These are phyloP conservation scores for Scolopax bukidnonensis DNA, from an alignment of 2,797 vertebrate species.

Conservation along the genomic window DNA sequence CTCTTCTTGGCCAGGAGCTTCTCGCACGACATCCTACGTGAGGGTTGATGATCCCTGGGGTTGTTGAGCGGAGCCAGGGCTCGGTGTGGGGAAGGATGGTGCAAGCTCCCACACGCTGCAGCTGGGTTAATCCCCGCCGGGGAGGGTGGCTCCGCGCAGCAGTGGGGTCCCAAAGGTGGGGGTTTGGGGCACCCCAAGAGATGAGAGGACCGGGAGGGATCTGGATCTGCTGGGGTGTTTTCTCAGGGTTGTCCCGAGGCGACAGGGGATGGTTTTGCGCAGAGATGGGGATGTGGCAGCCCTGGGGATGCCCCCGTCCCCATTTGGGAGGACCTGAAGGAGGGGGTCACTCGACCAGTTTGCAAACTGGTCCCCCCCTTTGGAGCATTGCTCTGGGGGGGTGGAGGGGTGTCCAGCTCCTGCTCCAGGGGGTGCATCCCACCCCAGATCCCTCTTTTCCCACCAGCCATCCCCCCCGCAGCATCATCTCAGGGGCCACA, in stretches of 20 bases:
- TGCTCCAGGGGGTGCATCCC: not conserved
- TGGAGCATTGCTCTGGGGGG: fast-evolving
- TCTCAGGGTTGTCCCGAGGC: no score
- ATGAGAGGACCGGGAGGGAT: not conserved
- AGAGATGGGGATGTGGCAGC: not conserved
- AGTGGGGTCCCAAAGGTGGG: fast-evolving
- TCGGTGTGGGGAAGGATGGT: not conserved
- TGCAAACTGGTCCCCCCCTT: not conserved
- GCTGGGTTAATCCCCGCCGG: not conserved
- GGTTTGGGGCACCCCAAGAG: not conserved
- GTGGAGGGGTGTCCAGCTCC: no score
- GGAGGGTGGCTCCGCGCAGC: not conserved
- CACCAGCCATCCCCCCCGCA: fast-evolving
- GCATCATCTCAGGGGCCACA: fast-evolving
- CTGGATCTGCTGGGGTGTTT: fast-evolving
- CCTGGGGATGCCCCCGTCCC: not conserved
- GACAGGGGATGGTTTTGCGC: not conserved
- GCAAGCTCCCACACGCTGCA: not conserved
- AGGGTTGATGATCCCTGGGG: not conserved
- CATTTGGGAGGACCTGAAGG: fast-evolving
- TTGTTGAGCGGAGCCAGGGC: not conserved
- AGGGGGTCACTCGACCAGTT: not conserved
- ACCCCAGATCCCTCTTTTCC: no score
- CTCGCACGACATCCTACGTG: not conserved
- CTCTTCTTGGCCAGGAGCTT: not conserved